phyloP scores from a whole-genome alignment of 2,888 invertebrate genomes.

The Neocrepidodera transversa region DNA sequence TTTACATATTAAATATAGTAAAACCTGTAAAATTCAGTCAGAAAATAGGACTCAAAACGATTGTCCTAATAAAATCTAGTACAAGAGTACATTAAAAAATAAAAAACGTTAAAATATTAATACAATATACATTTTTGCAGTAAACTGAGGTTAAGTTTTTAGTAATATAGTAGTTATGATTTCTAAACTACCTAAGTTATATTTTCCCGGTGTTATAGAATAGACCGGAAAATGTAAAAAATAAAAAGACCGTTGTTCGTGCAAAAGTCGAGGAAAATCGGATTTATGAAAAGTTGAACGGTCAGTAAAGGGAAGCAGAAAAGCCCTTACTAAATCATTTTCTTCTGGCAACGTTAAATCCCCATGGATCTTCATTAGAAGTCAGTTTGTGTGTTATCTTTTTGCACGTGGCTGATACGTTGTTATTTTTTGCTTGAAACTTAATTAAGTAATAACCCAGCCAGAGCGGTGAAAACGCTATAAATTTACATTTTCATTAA shows the following conservation, averaged over 20 bases:
- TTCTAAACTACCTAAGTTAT: no score
- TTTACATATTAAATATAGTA: no score
- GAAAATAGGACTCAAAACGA: no score
- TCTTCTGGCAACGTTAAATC: conserved; percentile 40
- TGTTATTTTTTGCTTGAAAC: conserved; percentile 31
- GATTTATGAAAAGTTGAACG: conserved; percentile 37
- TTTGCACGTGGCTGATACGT: conserved; percentile 36
- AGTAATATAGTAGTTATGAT: no score
- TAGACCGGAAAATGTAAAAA: background rate
- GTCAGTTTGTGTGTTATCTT: conserved; percentile 39
- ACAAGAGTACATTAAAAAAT: no score
- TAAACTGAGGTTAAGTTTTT: no score
- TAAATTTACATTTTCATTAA: conserved; percentile 38
- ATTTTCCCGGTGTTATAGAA: background rate
- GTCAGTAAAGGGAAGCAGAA: conserved; percentile 29
- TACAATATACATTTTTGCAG: no score
- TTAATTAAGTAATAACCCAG: conserved; percentile 36
- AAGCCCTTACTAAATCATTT: conserved; percentile 41
- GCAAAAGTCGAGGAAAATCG: conserved; percentile 22
- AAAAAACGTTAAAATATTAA: no score
- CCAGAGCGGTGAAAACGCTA: conserved; percentile 34
- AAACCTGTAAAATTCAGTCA: no score
- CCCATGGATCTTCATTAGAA: conserved; percentile 46
- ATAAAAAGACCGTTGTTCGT: conserved; percentile 9
- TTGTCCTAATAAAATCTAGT: no score